Percentiles rank a stretch among this genome's conserved stretches.
Conservation (phyloP, 2,888 invertebrate species). For the Agriotes lineatus region DNA sequence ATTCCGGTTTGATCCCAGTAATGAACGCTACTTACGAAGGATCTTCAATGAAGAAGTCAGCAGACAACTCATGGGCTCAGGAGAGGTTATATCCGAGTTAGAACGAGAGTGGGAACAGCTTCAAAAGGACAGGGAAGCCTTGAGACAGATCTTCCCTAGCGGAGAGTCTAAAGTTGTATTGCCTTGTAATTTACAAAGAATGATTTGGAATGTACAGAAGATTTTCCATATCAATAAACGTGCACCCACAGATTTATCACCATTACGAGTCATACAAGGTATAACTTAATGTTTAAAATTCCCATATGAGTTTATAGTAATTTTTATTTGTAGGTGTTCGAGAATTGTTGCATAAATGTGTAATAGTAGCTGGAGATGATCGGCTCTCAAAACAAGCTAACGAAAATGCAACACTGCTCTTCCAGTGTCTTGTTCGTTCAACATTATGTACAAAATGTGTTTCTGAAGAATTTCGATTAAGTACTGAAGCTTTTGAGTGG, state of each 20-base stretch:
- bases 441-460: conserved; percentile 97
- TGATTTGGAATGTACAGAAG: conserved; percentile 99
- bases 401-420: conserved; percentile 96
- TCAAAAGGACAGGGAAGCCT: conserved; percentile 85
- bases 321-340: conserved; percentile 74
- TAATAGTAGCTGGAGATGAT: conserved; percentile 96
- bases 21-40: conserved; percentile 90
- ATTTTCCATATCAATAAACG: conserved; percentile 98
- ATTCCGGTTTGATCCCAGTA: conserved; percentile 95
- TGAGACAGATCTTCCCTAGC: conserved; percentile 95
- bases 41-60: conserved; percentile 96
- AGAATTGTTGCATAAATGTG: conserved; percentile 88
- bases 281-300: conserved; percentile 4
- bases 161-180: conserved; percentile 97
- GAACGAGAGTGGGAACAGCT: conserved; percentile 98
- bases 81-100: conserved; percentile 89
- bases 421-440: conserved; percentile 95
- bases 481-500: conserved; percentile 99
- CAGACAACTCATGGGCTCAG: conserved; percentile 92
- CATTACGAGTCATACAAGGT: conserved; percentile 91
- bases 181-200: conserved; percentile 97
- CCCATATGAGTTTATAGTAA: too few relatives aligned
- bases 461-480: conserved; percentile 94
- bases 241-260: conserved; percentile 93
- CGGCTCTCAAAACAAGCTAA: conserved; percentile 96